Conservation (phyloP, 2,888 invertebrate genomes). For the Cheilosia scutellata region DNA sequence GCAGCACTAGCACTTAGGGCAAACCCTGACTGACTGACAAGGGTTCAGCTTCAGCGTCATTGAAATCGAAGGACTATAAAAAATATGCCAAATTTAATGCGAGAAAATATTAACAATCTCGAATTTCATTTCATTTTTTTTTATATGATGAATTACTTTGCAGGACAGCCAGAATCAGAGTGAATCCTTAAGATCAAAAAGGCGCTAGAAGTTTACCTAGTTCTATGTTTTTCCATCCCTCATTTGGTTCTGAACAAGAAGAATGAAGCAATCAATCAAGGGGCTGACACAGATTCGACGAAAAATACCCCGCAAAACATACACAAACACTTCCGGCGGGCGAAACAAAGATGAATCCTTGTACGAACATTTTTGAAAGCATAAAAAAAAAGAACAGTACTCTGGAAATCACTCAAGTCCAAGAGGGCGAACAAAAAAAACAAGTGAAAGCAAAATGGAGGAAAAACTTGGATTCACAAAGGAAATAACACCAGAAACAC, state of each 20-base stretch:
- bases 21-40: slow-evolving; percentile 14
- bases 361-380: not conserved
- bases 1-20: slow-evolving; percentile 8
- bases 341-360: slow-evolving; percentile 49
- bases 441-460: slow-evolving; percentile 20
- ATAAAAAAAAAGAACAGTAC: slow-evolving; percentile 11
- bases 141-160: slow-evolving; percentile 54
- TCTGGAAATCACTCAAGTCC: slow-evolving; percentile 6
- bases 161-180: not conserved
- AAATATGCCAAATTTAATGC: slow-evolving; percentile 55
- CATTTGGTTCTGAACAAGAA: slow-evolving; percentile 31
- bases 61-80: slow-evolving; percentile 50
- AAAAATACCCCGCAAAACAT: slow-evolving; percentile 53
- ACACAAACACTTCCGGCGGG: slow-evolving; percentile 47
- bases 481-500: slow-evolving; percentile 46
- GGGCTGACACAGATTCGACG: slow-evolving; percentile 62
- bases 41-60: slow-evolving; percentile 55
- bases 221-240: slow-evolving; percentile 18
- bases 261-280: slow-evolving; percentile 64
- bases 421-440: not conserved
- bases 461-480: slow-evolving; percentile 47
- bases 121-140: slow-evolving; percentile 60
- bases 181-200: slow-evolving; percentile 56
- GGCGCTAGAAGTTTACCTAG: slow-evolving; percentile 38
- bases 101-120: slow-evolving; percentile 56